phyloP scores from a whole-genome alignment of 2,888 invertebrate genomes.

The Dione juno region DNA sequence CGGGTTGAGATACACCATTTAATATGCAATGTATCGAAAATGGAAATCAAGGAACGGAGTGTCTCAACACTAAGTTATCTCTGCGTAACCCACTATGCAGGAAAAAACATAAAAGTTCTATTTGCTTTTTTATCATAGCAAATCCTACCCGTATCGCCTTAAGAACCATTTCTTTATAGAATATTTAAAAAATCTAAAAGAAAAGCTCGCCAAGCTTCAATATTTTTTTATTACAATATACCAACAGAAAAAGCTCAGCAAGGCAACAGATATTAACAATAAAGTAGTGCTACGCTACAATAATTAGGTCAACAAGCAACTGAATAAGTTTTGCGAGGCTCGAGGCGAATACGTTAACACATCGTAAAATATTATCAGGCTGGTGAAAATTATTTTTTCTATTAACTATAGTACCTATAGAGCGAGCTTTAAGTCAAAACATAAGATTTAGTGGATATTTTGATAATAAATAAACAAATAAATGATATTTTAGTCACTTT shows the following conservation, averaged over 20 bases:
- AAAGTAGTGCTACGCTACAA: background rate
- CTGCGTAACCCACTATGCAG: too few relatives aligned
- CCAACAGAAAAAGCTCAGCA: constrained; percentile 1
- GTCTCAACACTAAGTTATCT: too few relatives aligned
- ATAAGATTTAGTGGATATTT: background rate
- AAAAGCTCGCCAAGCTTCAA: background rate
- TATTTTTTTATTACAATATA: background rate
- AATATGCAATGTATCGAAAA: too few relatives aligned
- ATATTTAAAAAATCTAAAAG: background rate
- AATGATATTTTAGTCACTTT: too few relatives aligned
- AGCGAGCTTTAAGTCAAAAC: background rate
- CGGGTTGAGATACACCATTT: too few relatives aligned
- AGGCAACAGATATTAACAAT: constrained; percentile 24
- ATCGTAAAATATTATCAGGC: constrained; percentile 18
- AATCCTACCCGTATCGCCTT: background rate
- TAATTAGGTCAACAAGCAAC: constrained; percentile 22
- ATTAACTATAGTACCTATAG: background rate
- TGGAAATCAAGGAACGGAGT: too few relatives aligned
- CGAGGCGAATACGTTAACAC: constrained; percentile 13
- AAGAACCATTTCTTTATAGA: background rate
- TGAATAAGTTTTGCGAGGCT: constrained; percentile 21
- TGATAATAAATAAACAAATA: too few relatives aligned
- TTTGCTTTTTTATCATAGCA: background rate
- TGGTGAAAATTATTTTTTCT: constrained; percentile 12
- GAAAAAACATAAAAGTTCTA: too few relatives aligned